Percentiles rank a stretch among this genome's conserved stretches.
Conservation (phyloP, 2,888 invertebrate species). For the Zhengitettix transpicula region DNA sequence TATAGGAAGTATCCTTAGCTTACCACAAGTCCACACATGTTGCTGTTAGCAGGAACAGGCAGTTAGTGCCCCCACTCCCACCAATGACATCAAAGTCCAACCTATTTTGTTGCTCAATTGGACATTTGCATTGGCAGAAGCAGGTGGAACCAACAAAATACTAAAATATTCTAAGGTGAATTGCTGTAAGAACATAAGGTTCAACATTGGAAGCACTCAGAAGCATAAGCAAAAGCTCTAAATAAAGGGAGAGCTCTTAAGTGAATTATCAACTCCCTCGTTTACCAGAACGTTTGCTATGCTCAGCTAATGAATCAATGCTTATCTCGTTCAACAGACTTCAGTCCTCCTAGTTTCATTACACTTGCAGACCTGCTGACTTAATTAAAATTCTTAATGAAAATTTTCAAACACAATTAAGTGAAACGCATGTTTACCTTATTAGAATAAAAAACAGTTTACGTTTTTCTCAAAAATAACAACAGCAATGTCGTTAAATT, state of each 20-base stretch:
- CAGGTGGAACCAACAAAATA: conserved; percentile 7
- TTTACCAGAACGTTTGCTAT: conserved; percentile 10
- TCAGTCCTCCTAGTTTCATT: no score
- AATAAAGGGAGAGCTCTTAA: conserved; percentile 11
- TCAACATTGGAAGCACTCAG: neutral
- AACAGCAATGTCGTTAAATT: no score
- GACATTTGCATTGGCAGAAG: conserved; percentile 27
- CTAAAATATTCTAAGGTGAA: neutral
- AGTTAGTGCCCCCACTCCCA: conserved; percentile 11
- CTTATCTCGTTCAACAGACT: no score
- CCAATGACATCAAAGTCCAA: conserved; percentile 31
- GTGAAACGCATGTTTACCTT: no score
- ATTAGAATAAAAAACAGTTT: no score
- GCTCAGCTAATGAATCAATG: neutral
- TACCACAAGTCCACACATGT: neutral
- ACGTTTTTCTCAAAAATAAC: no score
- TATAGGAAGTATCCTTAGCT: neutral
- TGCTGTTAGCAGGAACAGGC: neutral
- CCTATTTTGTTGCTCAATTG: conserved; percentile 21
- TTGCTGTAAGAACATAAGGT: neutral
- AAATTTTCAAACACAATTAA: no score
- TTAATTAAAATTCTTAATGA: no score
- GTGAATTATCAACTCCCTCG: conserved; percentile 7
- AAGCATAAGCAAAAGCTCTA: conserved; percentile 10
- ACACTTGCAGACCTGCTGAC: no score